Evolutionary conservation across 2,797 vertebrate genomes (phyloP).

Genomic region (Nasua narica): DNA sequence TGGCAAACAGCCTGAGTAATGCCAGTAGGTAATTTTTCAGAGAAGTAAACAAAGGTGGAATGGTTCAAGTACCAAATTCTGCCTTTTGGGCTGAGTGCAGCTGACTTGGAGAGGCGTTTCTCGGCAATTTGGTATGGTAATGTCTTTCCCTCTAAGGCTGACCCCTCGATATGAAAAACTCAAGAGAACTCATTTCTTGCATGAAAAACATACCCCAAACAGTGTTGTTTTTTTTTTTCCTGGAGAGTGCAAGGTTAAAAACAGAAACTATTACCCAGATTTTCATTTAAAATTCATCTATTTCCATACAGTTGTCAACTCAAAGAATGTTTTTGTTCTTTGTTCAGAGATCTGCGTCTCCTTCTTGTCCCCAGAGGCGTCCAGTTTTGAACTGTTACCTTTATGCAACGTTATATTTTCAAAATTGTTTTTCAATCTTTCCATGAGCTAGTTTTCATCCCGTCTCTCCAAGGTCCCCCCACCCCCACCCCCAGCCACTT

Average conservation of each 20-base stretch:
- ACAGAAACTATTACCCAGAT: slow-evolving; percentile 1
- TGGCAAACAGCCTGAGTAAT: slow-evolving; percentile 34
- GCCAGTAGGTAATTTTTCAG: slow-evolving; percentile 50
- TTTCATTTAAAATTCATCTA: slow-evolving; percentile 55
- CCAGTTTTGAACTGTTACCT: not conserved
- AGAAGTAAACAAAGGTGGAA: slow-evolving; percentile 45
- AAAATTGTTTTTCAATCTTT: not conserved
- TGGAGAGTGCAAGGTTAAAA: slow-evolving; percentile 41
- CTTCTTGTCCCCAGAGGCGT: not conserved
- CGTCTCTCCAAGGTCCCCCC: not conserved
- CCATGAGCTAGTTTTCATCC: not conserved
- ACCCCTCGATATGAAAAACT: slow-evolving; percentile 25
- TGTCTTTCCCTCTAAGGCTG: not conserved
- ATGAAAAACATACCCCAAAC: not conserved
- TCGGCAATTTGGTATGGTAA: not conserved
- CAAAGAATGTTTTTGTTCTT: not conserved
- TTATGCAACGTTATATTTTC: not conserved
- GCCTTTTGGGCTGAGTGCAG: not conserved
- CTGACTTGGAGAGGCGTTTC: not conserved
- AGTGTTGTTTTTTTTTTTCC: not conserved
- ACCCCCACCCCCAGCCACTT: not conserved
- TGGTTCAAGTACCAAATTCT: slow-evolving; percentile 65
- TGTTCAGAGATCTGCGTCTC: not conserved
- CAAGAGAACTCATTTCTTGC: not conserved
- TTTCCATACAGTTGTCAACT: not conserved